Conservation (phyloP, 2,888 invertebrate species). For the Volucella inanis region DNA sequence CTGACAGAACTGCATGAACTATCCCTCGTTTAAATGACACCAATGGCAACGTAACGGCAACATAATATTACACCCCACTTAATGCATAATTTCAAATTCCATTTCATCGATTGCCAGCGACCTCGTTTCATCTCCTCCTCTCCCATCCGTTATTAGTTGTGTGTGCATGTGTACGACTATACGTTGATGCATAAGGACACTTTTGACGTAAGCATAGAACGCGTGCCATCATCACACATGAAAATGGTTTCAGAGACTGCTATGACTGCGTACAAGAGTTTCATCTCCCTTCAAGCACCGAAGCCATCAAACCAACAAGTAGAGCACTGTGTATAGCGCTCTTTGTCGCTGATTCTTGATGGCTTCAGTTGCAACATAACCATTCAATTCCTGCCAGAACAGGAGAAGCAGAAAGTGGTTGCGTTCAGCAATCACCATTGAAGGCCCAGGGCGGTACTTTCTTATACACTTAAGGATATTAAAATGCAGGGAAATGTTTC, state of each 20-base stretch:
- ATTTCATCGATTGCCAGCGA: constrained; percentile 58
- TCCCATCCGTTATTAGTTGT: neutral
- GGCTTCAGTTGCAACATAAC: constrained; percentile 20
- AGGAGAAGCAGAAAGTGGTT: neutral
- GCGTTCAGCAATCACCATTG: constrained; percentile 17
- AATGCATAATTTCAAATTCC: constrained; percentile 70
- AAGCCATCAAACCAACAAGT: neutral
- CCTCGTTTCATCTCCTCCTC: constrained; percentile 9
- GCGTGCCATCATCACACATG: constrained; percentile 70
- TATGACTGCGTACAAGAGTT: constrained; percentile 17
- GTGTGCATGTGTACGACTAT: neutral
- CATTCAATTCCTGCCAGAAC: constrained; percentile 6
- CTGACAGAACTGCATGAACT: constrained; percentile 3
- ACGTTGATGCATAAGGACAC: constrained; percentile 21
- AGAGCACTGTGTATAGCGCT: constrained; percentile 1
- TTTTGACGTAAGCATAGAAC: constrained; percentile 48
- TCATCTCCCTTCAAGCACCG: neutral
- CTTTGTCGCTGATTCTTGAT: constrained; percentile 34
- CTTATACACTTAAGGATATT: constrained; percentile 68
- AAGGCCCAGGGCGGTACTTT: constrained; percentile 40
- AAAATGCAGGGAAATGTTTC: constrained; percentile 51
- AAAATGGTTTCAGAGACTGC: constrained; percentile 62
- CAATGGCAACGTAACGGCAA: constrained; percentile 28
- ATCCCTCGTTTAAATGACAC: constrained; percentile 26
- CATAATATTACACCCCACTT: constrained; percentile 61